Evolutionary conservation across 2,797 vertebrate species (phyloP).

Genomic region (Pagetopsis macropterus): DNA sequence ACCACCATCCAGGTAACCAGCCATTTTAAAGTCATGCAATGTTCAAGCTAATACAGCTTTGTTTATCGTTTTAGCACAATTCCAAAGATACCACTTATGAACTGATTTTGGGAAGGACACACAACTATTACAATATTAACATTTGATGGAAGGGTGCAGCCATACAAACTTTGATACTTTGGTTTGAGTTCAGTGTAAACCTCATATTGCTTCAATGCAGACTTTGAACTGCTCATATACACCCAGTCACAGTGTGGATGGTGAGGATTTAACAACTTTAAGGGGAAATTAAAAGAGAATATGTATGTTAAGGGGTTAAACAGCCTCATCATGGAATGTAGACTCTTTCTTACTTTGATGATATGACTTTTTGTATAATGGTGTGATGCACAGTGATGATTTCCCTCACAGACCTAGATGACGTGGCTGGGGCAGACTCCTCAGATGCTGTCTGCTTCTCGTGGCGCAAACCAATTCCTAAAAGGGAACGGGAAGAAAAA

Average conservation of each 20-base stretch:
- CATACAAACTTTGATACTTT: neutral
- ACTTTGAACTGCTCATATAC: neutral
- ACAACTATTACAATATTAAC: neutral
- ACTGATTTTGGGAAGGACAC: neutral
- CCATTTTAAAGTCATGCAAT: neutral
- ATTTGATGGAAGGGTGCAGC: neutral
- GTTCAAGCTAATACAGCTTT: neutral
- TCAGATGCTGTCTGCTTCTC: constrained; percentile 55
- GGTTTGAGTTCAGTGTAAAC: neutral
- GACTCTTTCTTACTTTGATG: constrained; percentile 24
- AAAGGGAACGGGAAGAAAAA: constrained; percentile 60
- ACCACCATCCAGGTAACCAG: neutral
- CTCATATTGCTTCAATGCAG: neutral
- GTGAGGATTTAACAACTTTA: neutral
- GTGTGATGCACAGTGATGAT: constrained; percentile 46
- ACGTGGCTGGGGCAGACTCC: constrained; percentile 77
- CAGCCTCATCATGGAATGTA: neutral
- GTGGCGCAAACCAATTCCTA: constrained; percentile 65
- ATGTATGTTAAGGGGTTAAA: neutral
- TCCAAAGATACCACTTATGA: neutral
- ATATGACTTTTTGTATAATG: constrained; percentile 10
- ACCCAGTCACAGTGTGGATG: neutral
- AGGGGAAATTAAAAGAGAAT: neutral
- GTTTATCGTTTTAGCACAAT: neutral
- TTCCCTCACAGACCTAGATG: constrained; percentile 64